Base-by-base conservation (phyloP, 2,797 vertebrate genomes). In the Alosa sapidissima region DNA sequence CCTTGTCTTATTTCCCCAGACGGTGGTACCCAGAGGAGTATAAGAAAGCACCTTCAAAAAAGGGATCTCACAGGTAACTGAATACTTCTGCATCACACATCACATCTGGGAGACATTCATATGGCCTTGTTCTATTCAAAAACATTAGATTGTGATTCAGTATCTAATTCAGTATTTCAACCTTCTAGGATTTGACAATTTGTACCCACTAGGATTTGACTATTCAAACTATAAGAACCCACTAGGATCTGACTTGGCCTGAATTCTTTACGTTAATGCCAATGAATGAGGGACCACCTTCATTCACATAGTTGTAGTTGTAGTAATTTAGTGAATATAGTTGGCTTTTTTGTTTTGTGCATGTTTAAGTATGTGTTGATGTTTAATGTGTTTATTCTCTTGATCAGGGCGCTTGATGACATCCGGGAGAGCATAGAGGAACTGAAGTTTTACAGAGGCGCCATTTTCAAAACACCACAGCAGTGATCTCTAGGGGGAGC, bases 391-490 rank as follows among this genome's bases (percentile, higher is more conserved):
- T 60, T 81, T 49, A 52, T 24, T 21, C 36, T 88, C 58, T 91
- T 81, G 92, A 90, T 75, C 90, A 99, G 98, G 93, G 98, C 98
- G 0, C 91, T 98, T 52, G 97, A 95, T n/a, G 98, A 99, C 94
- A 99, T 99, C 93, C 93, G 88, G 86, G 98, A 99, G 92, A 99
- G 98, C 94, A 98, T 99, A 89, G 97, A 96, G 92, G 98, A 99
- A 84, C 96, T 99, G 33, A 95, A 95, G 90, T 98, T 95, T 94
- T 99, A 99, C 95, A 96, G 96, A 94, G 94, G 90, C 14, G 95
- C 90, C 82, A 91, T 99, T 91, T 99, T 99, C 93, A 98, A 97
- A 93, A 90, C 89, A 7, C 72, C 72, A 8, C 6, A 36, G 19
- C 68, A 36, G 1, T 75, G 36, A 75, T 36, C 5, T 19, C 54